phyloP scores from a whole-genome alignment of 2,888 invertebrate species.

The Hirtodrosophila histrioides region DNA sequence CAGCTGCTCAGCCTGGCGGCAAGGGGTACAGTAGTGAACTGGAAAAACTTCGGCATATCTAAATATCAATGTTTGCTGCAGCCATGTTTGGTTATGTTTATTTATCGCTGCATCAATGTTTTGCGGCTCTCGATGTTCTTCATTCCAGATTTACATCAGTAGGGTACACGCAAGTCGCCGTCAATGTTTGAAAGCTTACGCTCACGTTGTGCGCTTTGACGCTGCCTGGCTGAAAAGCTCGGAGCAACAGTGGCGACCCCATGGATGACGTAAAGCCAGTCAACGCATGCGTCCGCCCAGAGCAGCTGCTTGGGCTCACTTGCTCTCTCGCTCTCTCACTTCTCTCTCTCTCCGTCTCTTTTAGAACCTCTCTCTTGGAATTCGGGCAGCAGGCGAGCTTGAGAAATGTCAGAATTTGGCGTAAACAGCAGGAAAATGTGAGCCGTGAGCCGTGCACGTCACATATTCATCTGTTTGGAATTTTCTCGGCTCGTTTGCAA shows the following conservation, averaged over 20 bases:
- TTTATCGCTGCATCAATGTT: too few relatives aligned
- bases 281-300: slow-evolving; percentile 55
- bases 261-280: slow-evolving; percentile 69
- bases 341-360: neutral
- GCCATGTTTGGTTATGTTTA: too few relatives aligned
- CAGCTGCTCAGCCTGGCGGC: too few relatives aligned
- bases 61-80: too few relatives aligned
- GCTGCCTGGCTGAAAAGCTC: slow-evolving; percentile 42
- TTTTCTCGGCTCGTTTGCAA: slow-evolving; percentile 66
- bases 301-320: slow-evolving; percentile 25
- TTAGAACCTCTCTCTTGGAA: neutral
- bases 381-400: slow-evolving; percentile 27
- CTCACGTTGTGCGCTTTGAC: slow-evolving; percentile 8
- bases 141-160: neutral
- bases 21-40: neutral
- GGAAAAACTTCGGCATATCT: neutral
- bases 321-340: neutral
- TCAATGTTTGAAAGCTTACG: slow-evolving; percentile 24
- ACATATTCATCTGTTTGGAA: slow-evolving; percentile 73
- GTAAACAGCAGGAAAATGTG: slow-evolving; percentile 78
- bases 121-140: too few relatives aligned
- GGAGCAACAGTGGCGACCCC: slow-evolving; percentile 49
- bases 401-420: slow-evolving; percentile 71
- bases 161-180: slow-evolving; percentile 22
- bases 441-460: slow-evolving; percentile 67